Evolutionary conservation across 2,888 invertebrate species (phyloP).

Genomic region (Nasonia oneida): DNA sequence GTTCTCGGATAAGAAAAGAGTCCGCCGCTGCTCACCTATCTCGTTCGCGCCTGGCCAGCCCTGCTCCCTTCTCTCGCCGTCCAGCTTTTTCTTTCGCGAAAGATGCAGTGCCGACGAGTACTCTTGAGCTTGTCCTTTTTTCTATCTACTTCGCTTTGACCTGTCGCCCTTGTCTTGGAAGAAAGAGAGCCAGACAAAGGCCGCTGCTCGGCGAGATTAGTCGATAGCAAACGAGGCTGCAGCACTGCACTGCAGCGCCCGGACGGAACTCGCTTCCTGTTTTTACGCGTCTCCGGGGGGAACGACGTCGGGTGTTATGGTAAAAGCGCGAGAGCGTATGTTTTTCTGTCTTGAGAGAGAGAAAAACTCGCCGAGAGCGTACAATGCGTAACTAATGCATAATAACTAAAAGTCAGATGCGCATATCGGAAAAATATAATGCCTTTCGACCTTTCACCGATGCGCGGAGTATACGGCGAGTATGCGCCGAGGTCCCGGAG

Average conservation of each 20-base stretch:
- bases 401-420: too few relatives aligned
- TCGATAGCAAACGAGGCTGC: constrained; percentile 15
- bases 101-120: constrained; percentile 27
- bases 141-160: neutral
- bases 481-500: neutral
- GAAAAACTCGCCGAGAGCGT: too few relatives aligned
- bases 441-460: neutral
- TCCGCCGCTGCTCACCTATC: constrained; percentile 19
- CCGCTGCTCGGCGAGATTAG: constrained; percentile 27
- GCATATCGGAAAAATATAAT: constrained; percentile 23
- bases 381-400: too few relatives aligned
- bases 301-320: neutral
- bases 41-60: neutral
- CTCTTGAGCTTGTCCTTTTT: constrained; percentile 34
- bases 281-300: neutral
- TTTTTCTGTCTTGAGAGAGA: too few relatives aligned
- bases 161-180: neutral
- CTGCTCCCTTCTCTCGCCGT: neutral
- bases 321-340: too few relatives aligned
- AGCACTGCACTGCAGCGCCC: neutral
- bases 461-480: too few relatives aligned
- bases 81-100: constrained; percentile 15
- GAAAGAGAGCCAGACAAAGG: neutral
- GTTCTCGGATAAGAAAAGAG: neutral
- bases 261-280: neutral